Conservation (phyloP, 2,888 invertebrate genomes). For the Phania funesta region DNA sequence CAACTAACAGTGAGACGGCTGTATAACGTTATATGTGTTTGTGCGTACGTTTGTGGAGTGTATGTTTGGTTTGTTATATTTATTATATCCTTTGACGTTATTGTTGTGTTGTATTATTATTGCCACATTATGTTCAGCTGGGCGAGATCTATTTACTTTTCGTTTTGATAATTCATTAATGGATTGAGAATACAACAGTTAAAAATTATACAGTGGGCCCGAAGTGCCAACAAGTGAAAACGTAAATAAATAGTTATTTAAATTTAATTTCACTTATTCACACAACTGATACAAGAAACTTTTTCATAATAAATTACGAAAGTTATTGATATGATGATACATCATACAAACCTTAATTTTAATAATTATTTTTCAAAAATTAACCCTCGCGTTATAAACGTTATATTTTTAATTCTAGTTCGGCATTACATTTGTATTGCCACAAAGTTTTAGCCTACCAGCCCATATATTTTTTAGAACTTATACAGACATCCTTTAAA, state of each 20-base stretch:
- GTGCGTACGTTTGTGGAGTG: background rate
- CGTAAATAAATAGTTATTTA: background rate
- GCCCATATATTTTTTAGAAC: too few relatives aligned
- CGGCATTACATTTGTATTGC: too few relatives aligned
- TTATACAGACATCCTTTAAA: too few relatives aligned
- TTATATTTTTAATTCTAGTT: too few relatives aligned
- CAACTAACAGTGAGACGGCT: constrained; percentile 63
- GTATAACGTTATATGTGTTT: constrained; percentile 27
- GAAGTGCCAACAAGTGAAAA: background rate
- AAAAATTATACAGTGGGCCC: constrained; percentile 49
- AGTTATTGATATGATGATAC: too few relatives aligned
- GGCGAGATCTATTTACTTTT: constrained; percentile 70
- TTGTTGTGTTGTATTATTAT: constrained; percentile 64
- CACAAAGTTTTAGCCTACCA: too few relatives aligned
- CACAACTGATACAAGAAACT: too few relatives aligned
- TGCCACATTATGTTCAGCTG: constrained; percentile 68
- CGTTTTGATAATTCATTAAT: constrained; percentile 71
- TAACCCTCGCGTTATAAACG: too few relatives aligned
- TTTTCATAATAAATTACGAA: too few relatives aligned
- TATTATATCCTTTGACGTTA: constrained; percentile 56
- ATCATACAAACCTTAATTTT: too few relatives aligned
- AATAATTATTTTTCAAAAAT: too few relatives aligned
- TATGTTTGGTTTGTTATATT: constrained; percentile 52
- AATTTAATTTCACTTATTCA: too few relatives aligned
- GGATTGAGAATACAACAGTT: constrained; percentile 68